These are phyloP conservation scores for Tubulanus polymorphus DNA, from an alignment of 2,888 invertebrate species.

Conservation along the genomic window DNA sequence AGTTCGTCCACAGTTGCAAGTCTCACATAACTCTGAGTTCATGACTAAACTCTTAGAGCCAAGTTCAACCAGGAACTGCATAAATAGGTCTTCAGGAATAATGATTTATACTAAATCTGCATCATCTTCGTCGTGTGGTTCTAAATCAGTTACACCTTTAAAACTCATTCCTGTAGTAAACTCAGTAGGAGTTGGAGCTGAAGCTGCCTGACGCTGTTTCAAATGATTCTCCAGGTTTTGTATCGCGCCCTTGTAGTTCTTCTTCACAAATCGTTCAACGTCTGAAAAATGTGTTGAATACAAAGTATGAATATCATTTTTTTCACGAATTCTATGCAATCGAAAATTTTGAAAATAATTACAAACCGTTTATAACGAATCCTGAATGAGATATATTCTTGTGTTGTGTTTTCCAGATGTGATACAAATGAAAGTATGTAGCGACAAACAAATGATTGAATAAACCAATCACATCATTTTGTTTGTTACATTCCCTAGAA, in stretches of 20 bases:
- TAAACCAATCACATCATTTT: conserved; percentile 50
- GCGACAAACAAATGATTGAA: conserved; percentile 56
- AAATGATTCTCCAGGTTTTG: conserved; percentile 29
- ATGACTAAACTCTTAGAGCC: too few species aligned
- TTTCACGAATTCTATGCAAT: not conserved
- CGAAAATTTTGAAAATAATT: not conserved
- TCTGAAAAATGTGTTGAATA: conserved; percentile 30
- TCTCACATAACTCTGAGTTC: too few species aligned
- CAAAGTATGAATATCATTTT: not conserved
- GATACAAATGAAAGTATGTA: conserved; percentile 52
- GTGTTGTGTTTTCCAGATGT: conserved; percentile 55
- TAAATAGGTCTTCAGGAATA: too few species aligned
- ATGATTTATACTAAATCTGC: not conserved
- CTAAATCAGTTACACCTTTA: not conserved
- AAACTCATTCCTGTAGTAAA: not conserved
- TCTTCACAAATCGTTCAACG: conserved; percentile 43
- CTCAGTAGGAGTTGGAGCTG: conserved; percentile 2
- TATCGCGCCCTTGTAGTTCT: conserved; percentile 27
- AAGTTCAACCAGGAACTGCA: too few species aligned
- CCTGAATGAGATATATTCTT: conserved; percentile 58
- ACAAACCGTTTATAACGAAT: conserved; percentile 56
- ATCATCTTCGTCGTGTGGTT: not conserved
- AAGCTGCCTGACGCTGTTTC: conserved; percentile 17
- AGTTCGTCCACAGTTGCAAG: too few species aligned
- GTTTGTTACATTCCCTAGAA: conserved; percentile 53